Evolutionary conservation across 2,113 vertebrate species (phyloP).

Genomic region (Tetrax tetrax): DNA sequence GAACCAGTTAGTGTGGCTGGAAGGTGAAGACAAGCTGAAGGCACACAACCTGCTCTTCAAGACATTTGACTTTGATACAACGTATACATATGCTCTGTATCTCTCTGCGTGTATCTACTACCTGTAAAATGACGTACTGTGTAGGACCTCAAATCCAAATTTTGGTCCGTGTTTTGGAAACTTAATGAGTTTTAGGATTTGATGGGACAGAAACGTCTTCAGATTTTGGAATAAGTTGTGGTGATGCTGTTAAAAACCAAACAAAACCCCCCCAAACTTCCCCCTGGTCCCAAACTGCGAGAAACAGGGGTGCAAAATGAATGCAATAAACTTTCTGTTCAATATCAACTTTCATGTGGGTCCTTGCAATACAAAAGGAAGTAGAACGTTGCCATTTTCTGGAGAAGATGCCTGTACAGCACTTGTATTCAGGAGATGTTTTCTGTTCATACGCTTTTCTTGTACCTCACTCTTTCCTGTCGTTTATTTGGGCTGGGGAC

Average conservation of each 20-base stretch:
- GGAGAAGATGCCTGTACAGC: not conserved
- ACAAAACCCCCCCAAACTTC: not conserved
- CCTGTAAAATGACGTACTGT: not conserved
- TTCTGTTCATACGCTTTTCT: not conserved
- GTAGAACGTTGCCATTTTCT: not conserved
- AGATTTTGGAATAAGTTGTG: not conserved
- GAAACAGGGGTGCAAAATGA: not conserved
- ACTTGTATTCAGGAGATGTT: not conserved
- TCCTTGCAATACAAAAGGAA: not conserved
- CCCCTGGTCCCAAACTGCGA: not conserved
- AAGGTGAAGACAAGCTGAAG: not conserved
- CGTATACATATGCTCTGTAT: accelerated
- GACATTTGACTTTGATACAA: not conserved
- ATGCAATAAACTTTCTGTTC: not conserved
- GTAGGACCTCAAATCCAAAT: not conserved
- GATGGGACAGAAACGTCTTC: not conserved
- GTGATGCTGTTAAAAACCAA: not conserved
- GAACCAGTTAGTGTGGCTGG: not conserved
- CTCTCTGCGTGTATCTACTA: not conserved
- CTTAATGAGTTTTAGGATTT: not conserved
- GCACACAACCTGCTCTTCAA: not conserved
- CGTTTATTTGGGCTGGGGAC: not conserved
- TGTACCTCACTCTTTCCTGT: not conserved
- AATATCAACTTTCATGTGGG: not conserved
- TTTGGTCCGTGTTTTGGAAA: not conserved